Conservation (phyloP, 1,140 invertebrate species). For the Acromyrmex heyeri region DNA sequence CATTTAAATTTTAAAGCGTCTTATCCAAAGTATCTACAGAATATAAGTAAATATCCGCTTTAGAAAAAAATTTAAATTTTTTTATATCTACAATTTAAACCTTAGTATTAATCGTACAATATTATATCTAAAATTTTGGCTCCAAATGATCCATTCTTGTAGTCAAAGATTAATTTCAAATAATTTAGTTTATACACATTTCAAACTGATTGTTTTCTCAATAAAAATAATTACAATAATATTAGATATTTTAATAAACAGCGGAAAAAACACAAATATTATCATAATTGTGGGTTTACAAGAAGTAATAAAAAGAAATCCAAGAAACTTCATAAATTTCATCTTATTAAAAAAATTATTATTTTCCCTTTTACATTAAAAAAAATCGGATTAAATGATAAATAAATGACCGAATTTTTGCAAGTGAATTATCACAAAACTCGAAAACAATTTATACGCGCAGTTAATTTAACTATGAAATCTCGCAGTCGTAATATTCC, state of each 20-base stretch:
- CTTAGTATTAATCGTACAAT: too few relatives aligned
- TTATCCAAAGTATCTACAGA: too few relatives aligned
- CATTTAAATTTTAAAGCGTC: too few relatives aligned
- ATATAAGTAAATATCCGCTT: too few relatives aligned
- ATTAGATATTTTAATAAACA: background rate
- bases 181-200: background rate
- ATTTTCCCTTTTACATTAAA: background rate
- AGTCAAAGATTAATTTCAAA: background rate
- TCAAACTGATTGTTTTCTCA: background rate
- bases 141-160: too few relatives aligned
- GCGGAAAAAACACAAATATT: background rate
- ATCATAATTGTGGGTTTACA: background rate
- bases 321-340: background rate
- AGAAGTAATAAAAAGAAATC: background rate
- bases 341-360: background rate
- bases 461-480: background rate
- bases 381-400: background rate
- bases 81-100: too few relatives aligned
- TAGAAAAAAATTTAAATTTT: too few relatives aligned
- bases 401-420: background rate
- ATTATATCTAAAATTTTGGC: too few relatives aligned
- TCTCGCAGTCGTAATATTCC: slow-evolving; percentile 7
- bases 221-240: background rate
- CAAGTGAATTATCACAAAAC: too few relatives aligned
- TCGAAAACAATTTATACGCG: background rate